Evolutionary conservation across 2,113 vertebrate genomes (phyloP).

Genomic region (Rhabdomys dilectus): DNA sequence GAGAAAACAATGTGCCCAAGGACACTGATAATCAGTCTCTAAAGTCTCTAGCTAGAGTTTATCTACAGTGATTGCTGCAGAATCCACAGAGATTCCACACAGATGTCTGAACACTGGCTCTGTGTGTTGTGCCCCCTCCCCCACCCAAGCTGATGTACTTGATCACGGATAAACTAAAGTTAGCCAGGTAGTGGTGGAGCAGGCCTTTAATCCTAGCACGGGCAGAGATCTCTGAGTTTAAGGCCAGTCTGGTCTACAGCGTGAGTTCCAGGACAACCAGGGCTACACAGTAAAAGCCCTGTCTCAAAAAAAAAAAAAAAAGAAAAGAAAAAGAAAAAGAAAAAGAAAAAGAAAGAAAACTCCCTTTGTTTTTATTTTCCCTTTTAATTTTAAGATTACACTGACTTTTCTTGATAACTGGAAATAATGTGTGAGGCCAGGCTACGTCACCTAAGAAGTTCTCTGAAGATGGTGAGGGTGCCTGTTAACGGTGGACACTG

Average conservation of each 20-base stretch:
- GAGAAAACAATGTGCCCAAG: background rate
- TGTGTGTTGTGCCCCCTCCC: background rate
- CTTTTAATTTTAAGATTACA: constrained; percentile 60
- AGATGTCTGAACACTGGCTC: background rate
- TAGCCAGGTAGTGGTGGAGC: background rate
- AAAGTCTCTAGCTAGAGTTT: background rate
- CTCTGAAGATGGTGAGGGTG: background rate
- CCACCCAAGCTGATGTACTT: background rate
- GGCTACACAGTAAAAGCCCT: background rate
- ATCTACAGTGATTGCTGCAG: background rate
- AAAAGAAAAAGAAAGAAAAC: background rate
- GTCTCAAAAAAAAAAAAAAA: background rate
- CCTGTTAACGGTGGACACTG: background rate
- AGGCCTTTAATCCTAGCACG: background rate
- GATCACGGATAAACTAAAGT: constrained; percentile 20
- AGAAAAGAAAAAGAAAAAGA: background rate
- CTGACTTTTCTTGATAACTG: background rate
- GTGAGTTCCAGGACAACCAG: background rate
- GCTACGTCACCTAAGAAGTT: constrained; percentile 32
- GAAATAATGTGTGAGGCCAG: background rate
- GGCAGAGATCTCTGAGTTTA: background rate
- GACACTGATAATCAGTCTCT: too few species aligned
- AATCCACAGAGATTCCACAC: rapidly evolving
- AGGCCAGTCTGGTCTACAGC: background rate
- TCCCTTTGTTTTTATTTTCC: background rate